These are phyloP conservation scores for Eublepharis macularius DNA, from an alignment of 2,113 vertebrate species.

Conservation along the genomic window DNA sequence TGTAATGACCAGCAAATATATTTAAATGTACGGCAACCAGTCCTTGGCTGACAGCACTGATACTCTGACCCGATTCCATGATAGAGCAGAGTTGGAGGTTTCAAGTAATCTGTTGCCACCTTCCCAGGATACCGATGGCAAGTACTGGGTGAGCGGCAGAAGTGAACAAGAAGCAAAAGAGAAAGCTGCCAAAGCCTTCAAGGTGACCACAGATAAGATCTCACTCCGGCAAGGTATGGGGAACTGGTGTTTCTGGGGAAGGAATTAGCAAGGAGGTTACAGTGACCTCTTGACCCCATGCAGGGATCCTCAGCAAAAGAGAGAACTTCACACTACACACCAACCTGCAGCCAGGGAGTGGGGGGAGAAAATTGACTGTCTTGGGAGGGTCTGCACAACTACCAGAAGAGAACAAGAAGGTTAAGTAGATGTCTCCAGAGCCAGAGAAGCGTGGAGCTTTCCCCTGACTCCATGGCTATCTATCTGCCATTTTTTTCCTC, in stretches of 20 bases:
- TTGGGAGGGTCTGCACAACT: neutral
- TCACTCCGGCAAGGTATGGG: constrained; percentile 83
- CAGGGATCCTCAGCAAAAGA: neutral
- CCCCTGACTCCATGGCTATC: neutral
- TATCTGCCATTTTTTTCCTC: too few species aligned
- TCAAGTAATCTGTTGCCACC: neutral
- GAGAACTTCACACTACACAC: neutral
- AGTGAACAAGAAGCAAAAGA: constrained; percentile 79
- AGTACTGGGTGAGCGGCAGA: constrained; percentile 90
- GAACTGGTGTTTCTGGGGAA: neutral
- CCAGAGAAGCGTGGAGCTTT: neutral
- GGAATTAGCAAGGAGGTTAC: neutral
- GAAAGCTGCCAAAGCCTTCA: constrained; percentile 85
- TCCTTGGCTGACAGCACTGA: neutral
- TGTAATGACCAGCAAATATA: neutral
- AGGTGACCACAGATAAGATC: constrained; percentile 81
- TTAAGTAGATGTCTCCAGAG: neutral
- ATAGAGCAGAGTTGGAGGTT: neutral
- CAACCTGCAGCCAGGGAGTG: neutral
- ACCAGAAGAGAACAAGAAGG: neutral
- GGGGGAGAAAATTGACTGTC: neutral
- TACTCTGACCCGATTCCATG: neutral
- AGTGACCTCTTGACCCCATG: too few species aligned
- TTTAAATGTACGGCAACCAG: neutral
- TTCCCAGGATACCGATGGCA: constrained; percentile 82